Base-by-base conservation (phyloP, 2,888 invertebrate genomes). In the Agrotis puta region DNA sequence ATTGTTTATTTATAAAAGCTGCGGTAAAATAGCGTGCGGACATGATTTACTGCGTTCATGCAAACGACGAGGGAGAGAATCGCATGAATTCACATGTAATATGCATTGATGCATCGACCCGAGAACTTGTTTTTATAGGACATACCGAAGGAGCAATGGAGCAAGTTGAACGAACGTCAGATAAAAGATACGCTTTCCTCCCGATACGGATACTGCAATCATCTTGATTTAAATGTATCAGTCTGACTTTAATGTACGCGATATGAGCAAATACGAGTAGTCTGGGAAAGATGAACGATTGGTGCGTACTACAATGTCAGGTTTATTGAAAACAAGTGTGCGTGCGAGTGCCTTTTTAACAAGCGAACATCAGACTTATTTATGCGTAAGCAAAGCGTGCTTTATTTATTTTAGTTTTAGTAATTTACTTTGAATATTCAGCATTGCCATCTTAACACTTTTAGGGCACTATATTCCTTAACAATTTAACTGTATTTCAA, bases 91-190 rank as follows among this genome's bases (percentile, higher is more conserved):
- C 50, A 58, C 64, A 78, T 78, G 74, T 75, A 78, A 67, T 81
- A 82, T 83, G 72, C 81, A 83, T 87, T 84, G 86, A 86, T 78
- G 85, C 85, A 82, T 86, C 86, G 79, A 86, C 78, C 83, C 64
- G 54, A 63, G 71, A 70, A 71, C 57, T 53, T 45, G 77, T 90
- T 92, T 90, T 90, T 91, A 80, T 81, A 47, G 67, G 57, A 85
- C 88, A 93, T 93, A 87, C 87, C 91, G 74, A 72, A 78, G 70
- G 84, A 80, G 80, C 88, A 89, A 86, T 88, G 86, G 85, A 91
- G 84, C 90, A 90, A 65, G 54, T 58, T 69, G 66, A 43, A 59
- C 24, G 9, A 68, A 70, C 66, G 77, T 63, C 66, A 82, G 81
- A 83, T 85, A 83, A 77, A 77, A 88, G 83, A 86, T 82, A 89